phyloP scores from a whole-genome alignment of 2,113 vertebrate genomes.

The Parotia lawesii region DNA sequence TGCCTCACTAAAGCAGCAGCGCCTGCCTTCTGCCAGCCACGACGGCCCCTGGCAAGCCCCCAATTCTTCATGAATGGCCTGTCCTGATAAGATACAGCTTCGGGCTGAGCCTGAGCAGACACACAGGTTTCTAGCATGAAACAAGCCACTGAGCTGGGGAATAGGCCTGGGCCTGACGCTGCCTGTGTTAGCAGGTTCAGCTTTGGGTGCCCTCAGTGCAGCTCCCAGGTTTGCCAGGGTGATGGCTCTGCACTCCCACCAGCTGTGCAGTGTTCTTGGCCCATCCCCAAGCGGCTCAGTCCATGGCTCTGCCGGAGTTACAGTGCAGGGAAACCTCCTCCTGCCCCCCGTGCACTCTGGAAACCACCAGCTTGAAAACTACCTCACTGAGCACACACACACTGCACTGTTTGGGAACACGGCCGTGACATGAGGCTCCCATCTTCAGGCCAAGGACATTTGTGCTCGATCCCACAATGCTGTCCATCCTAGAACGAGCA shows the following conservation, averaged over 20 bases:
- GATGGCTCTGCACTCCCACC: neutral
- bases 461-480: accelerated
- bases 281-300: accelerated
- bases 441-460: neutral
- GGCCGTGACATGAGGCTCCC: accelerated
- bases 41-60: accelerated
- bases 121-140: neutral
- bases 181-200: neutral
- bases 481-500: neutral
- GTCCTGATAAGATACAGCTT: accelerated
- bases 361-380: neutral
- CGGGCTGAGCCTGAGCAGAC: accelerated
- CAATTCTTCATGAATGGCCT: accelerated
- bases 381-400: accelerated
- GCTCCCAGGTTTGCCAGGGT: accelerated
- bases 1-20: accelerated
- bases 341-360: accelerated
- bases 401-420: accelerated
- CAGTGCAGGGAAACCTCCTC: neutral
- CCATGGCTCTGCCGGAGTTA: neutral
- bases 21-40: neutral
- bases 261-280: neutral
- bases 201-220: accelerated
- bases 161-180: accelerated
- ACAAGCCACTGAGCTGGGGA: neutral